A percentile compares a stretch with the other conserved stretches of the same genome.
Evolutionary conservation across 2,888 invertebrate species (phyloP).

Genomic region (Pecten maximus): DNA sequence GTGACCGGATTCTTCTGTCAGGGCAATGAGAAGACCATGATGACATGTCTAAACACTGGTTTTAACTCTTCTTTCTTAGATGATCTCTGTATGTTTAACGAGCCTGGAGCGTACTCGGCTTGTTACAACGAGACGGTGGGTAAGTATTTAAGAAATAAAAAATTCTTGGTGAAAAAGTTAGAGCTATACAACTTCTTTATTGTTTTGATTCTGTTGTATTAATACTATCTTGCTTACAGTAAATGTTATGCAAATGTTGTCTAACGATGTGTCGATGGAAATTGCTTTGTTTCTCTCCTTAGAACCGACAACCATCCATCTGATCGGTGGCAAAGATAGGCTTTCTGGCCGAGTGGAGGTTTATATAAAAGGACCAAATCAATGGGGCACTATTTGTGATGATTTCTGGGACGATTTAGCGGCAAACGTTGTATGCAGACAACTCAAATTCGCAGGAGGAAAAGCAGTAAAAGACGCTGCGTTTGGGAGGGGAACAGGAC

Average conservation of each 20-base stretch:
- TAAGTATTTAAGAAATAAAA: conserved; percentile 58
- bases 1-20: conserved; percentile 73
- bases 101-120: conserved; percentile 71
- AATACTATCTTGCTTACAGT: too few relatives aligned
- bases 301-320: conserved; percentile 84
- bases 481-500: conserved; percentile 68
- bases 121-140: conserved; percentile 72
- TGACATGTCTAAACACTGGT: conserved; percentile 76
- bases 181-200: too few relatives aligned
- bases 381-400: conserved; percentile 74
- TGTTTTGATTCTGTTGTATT: too few relatives aligned
- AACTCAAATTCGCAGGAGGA: conserved; percentile 67
- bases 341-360: conserved; percentile 88
- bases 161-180: too few relatives aligned
- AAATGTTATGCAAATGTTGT: too few relatives aligned
- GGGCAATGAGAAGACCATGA: conserved; percentile 68
- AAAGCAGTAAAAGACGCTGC: conserved; percentile 59
- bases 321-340: conserved; percentile 85
- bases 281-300: conserved; percentile 39
- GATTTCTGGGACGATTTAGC: conserved; percentile 71
- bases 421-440: conserved; percentile 67
- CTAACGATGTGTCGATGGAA: too few relatives aligned
- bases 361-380: conserved; percentile 65
- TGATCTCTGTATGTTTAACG: conserved; percentile 64
- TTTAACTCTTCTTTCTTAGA: conserved; percentile 69